Conservation (phyloP, 2,113 vertebrate genomes). For the Thunnus maccoyii region DNA sequence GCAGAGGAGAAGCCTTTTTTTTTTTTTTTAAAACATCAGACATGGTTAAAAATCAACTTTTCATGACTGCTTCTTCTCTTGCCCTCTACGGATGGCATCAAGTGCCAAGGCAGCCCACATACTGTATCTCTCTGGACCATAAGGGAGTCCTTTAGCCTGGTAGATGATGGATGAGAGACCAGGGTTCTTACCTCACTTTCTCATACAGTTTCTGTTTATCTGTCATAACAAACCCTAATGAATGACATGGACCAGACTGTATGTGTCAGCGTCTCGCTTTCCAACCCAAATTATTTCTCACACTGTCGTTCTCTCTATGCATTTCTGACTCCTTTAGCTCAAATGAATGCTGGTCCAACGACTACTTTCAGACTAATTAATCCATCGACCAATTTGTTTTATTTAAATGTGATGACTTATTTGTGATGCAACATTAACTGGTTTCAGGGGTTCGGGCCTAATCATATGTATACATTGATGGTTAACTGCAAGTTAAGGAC, state of each 20-base stretch:
- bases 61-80: slow-evolving; percentile 23
- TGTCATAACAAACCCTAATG: slow-evolving; percentile 32
- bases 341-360: slow-evolving; percentile 52
- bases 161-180: slow-evolving; percentile 37
- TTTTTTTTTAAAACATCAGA: no score
- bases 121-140: slow-evolving; percentile 53
- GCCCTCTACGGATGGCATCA: slow-evolving; percentile 40
- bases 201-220: slow-evolving; percentile 53
- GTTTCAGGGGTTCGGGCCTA: slow-evolving; percentile 46
- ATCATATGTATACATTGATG: slow-evolving; percentile 41
- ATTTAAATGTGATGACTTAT: slow-evolving; percentile 62
- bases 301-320: slow-evolving; percentile 61
- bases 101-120: slow-evolving; percentile 50
- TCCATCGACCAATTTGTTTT: slow-evolving; percentile 66
- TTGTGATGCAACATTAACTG: slow-evolving; percentile 51
- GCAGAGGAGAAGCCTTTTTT: slow-evolving; percentile 19
- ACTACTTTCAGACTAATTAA: slow-evolving; percentile 45
- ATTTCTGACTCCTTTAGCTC: slow-evolving; percentile 57
- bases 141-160: slow-evolving; percentile 41
- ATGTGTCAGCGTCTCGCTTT: slow-evolving; percentile 41
- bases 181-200: slow-evolving; percentile 57
- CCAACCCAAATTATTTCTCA: slow-evolving; percentile 32
- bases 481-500: slow-evolving; percentile 14
- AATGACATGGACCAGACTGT: slow-evolving; percentile 48
- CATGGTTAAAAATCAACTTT: no score